Base-by-base conservation (phyloP, 2,797 vertebrate species). In the Coregonus suidteri region DNA sequence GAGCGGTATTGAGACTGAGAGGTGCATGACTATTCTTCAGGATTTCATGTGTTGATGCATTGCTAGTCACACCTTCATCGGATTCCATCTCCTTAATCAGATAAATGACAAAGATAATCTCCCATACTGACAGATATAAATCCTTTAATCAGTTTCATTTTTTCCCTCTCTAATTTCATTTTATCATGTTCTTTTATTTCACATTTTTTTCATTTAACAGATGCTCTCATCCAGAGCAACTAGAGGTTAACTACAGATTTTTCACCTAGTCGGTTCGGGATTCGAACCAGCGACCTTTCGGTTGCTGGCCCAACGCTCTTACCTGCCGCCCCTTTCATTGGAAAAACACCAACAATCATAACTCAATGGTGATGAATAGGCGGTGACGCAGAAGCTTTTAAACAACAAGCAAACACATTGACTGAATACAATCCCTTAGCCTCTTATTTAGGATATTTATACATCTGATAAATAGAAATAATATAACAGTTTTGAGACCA, bases 31-130 rank as follows among this genome's bases (percentile, higher is more conserved):
- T 52, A 75, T 76, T 70, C 31, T 70, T 71, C 75, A 69, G 47
- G 6, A 15, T 25, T 67, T 70, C 66, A 16, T 59, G 31, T 25
- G 25, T 69, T 76, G 67, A 76, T 70, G 67, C 15, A 37, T 56
- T n/a, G 31, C 34, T 41, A 15, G 69, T 30, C 30, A 25, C 3
- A 51, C 3, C 7, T 20, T 34, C 75, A 56, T 51, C 52, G 35
- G 52, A 20, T 54, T 31, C 30, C 18, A 66, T 68, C 65, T 75
- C 51, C 47, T 68, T 34, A 34, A 75, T 56, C 66, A 76, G 66
- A 69, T 59, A 69, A 1, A 25, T 54, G 66, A 76, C 75, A 11
- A 70, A 76, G 53, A 76, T 69, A 54, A 78, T 74, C 15, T 37
- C 13, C 15, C n/a, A n/a, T 11, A 18, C 51, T 70, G 53, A n/a